phyloP scores from a whole-genome alignment of 2,113 vertebrate species.

The Psilopsiagon aurifrons region DNA sequence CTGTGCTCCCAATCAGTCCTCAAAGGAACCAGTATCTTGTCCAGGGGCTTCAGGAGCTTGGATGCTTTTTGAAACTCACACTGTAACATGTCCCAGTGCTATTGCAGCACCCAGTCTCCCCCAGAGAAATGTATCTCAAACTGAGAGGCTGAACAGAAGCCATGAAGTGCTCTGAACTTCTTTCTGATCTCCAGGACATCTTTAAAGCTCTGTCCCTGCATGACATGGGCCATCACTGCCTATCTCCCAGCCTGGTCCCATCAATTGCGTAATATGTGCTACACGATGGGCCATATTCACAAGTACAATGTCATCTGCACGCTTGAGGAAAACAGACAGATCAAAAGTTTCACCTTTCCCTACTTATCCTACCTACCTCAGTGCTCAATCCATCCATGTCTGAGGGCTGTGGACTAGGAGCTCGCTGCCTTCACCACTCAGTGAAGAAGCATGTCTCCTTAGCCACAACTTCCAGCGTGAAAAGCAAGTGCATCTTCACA shows the following conservation, averaged over 20 bases:
- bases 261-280: fast-evolving
- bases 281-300: not conserved
- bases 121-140: not conserved
- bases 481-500: not conserved
- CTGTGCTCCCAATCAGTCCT: fast-evolving
- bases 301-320: fast-evolving
- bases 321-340: not conserved
- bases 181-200: not conserved
- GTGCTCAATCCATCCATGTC: not conserved
- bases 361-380: not conserved
- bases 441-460: not conserved
- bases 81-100: no score
- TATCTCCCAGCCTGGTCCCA: not conserved
- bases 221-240: not conserved
- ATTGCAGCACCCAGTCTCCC: fast-evolving
- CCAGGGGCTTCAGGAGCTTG: not conserved
- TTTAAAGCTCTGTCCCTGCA: not conserved
- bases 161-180: fast-evolving
- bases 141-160: not conserved
- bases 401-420: not conserved
- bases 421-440: not conserved
- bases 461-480: no score
- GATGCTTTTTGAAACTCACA: not conserved
- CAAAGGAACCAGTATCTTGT: not conserved
- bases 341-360: not conserved